Conservation (phyloP, 2,888 invertebrate genomes). For the Thumatha senex region DNA sequence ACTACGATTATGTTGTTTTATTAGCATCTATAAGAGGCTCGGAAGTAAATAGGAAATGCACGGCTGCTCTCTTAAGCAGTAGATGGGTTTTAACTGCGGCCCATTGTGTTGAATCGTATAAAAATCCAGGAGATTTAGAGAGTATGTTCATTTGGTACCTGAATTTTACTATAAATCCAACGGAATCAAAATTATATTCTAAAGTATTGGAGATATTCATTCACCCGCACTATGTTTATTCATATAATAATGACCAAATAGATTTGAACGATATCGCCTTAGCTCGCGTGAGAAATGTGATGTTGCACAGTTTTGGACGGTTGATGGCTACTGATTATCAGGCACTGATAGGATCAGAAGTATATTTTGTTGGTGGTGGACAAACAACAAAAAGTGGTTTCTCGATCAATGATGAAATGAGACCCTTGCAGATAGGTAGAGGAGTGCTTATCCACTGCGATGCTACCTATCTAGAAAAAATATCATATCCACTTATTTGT, state of each 20-base stretch:
- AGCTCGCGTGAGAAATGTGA: neutral
- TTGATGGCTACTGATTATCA: conserved; percentile 2
- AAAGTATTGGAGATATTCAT: neutral
- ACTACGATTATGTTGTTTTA: conserved; percentile 1
- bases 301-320: neutral
- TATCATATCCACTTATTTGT: conserved; percentile 2
- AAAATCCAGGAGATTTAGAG: neutral
- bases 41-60: conserved; percentile 2
- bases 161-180: neutral
- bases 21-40: neutral
- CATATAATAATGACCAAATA: neutral
- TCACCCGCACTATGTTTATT: conserved; percentile 3
- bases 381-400: neutral
- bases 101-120: neutral
- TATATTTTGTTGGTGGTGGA: neutral
- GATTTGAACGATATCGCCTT: conserved; percentile 2
- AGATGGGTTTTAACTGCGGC: conserved; percentile 4
- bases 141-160: conserved; percentile 1
- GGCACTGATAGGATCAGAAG: neutral
- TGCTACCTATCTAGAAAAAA: neutral
- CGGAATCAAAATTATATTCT: neutral
- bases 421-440: neutral
- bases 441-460: neutral
- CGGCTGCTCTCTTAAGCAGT: neutral
- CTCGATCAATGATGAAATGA: neutral